These are phyloP conservation scores for Cyphomyrmex costatus DNA, from an alignment of 1,140 invertebrate species.

Conservation along the genomic window DNA sequence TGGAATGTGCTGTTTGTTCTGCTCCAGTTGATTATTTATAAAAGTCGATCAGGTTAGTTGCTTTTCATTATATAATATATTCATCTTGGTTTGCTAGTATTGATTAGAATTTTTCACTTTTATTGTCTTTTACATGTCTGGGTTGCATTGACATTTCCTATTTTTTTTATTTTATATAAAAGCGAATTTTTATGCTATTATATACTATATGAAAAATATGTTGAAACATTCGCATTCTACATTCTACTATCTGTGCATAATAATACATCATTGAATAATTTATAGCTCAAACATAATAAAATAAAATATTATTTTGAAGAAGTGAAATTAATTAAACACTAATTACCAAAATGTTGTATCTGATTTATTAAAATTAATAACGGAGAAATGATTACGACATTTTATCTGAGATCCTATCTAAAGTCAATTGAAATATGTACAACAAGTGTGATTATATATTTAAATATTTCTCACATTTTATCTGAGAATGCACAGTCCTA, in stretches of 20 bases:
- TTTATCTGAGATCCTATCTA: not conserved
- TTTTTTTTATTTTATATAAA: not conserved
- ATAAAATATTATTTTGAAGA: not conserved
- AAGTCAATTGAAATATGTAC: not conserved
- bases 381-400: not conserved
- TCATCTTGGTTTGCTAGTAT: not conserved
- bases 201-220: not conserved
- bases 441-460: too few species aligned
- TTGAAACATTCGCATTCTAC: not conserved
- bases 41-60: slow-evolving; percentile 40
- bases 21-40: not conserved
- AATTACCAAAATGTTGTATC: not conserved
- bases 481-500: not conserved
- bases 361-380: not conserved
- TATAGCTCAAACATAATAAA: not conserved
- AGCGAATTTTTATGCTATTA: not conserved
- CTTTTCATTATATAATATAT: not conserved
- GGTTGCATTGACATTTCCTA: not conserved
- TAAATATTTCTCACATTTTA: too few species aligned
- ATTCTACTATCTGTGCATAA: not conserved
- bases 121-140: not conserved
- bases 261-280: not conserved
- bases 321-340: not conserved
- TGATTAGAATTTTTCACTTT: too few species aligned
- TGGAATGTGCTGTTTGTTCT: slow-evolving; percentile 36